Evolutionary conservation across 2,888 invertebrate genomes (phyloP), one percentile per base, ranked within the genome.

Genomic region (Quadroppia sp.): DNA sequence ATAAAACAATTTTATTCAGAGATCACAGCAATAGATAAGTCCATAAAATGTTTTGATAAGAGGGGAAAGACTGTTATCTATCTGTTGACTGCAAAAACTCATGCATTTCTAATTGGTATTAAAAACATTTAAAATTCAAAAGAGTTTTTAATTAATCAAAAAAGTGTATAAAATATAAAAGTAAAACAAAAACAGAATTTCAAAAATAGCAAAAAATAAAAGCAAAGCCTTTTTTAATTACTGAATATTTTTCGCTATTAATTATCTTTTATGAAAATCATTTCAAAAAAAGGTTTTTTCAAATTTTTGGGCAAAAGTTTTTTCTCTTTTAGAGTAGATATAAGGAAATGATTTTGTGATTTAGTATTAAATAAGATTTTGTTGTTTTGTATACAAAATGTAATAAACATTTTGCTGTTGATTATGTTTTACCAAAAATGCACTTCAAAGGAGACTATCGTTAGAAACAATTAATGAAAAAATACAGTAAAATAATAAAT

Each of bases 31-130:
- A 13, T 15, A 45, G 45, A 45, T 45, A 45, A 45, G 11, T 9
- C 2, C 45, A 45, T 9, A 53, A 53, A 23, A 3, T 53, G 53
- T 53, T 25, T 53, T 25, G 53, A 53, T 53, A 25, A 25, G 20
- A 50, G 50, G 20, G 20, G 20, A 45, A 45, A 1, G 20, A 53
- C 53, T 23, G 50, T 53, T 53, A 23, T 23, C 25, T 45, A 45
- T 45, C 15, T 13, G 45, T 45, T 2, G 11, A 45, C 36, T 36
- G 9, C n/a, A 1, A 70, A 40, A 70, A 42, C 30, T 45, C 23
- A 70, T 70, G 45, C 45, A 70, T 42, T 70, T 70, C 45, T 40
- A 45, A 20, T 42, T 70, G 23, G 15, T 2, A 42, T 40, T 69
- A 32, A 36, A 67, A 7, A 25, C 2, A 53, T n/a, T 45, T 45